Evolutionary conservation across 2,888 invertebrate genomes (phyloP), one percentile per base, ranked within the genome.

Genomic region (Zhuqinia jingwanae): DNA sequence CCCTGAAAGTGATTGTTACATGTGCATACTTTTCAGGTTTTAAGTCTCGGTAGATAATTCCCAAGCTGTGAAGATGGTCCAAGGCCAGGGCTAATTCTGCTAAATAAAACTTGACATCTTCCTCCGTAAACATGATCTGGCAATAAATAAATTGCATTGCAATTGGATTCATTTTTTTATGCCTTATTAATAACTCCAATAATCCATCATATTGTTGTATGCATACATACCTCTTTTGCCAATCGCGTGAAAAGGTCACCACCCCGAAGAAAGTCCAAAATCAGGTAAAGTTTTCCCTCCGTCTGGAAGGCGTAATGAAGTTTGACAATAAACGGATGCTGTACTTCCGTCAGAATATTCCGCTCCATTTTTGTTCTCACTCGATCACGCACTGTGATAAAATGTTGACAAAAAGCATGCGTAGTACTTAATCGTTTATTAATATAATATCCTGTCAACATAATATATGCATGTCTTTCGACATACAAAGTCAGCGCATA

Each of bases 271-370:
- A 99, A 99, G 93, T 99, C 99, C 92, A 99, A 94, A 92, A 99
- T 99, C 92, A 99, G 95, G 94, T 99, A 99, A 90, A 99, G 94
- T 94, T 99, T 99, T 85, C 99, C 99, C 91, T 99, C 98, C 1
- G 99, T 99, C 94, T 99, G 99, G 94, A 99, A 99, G 91, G 99
- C 99, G 94, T 99, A 99, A 93, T 99, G 99, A 90, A 99, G 94
- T 92, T 97, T 96, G 76, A 99, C 99, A 92, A 99, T 99, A 93
- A 99, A 99, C 73, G 99, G 99, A 94, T 99, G 99, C 82, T 97
- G 96, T 91, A 99, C 98, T 93, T 99, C 99, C 6, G 99, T 99
- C 91, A 99, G 94, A 92, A 99, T 99, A 93, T 99, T 99, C 91
- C 99, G 94, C 92, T 99, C 99, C 96, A 99, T 99, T 94, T 99